A percentile compares a stretch with the other conserved stretches of the same genome.
Evolutionary conservation across 2,113 vertebrate species (phyloP).

Genomic region (Plecturocebus donacophilus): DNA sequence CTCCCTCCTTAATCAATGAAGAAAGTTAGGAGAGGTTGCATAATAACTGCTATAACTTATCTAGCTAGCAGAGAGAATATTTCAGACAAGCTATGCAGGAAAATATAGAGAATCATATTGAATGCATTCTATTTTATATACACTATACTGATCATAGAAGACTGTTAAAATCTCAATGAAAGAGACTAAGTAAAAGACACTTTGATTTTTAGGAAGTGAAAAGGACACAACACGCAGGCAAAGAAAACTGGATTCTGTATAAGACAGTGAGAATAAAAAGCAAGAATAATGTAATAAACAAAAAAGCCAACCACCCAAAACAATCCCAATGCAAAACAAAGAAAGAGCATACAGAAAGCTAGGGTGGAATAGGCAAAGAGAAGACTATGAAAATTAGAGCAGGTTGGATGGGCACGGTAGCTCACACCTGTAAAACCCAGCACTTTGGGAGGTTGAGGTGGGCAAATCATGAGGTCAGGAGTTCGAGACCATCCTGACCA

Average conservation of each 20-base stretch:
- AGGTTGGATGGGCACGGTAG: accelerated
- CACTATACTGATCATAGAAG: not conserved
- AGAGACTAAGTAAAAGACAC: not conserved
- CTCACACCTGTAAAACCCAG: too few relatives aligned
- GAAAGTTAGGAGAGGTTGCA: not conserved
- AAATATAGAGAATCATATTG: not conserved
- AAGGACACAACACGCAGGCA: not conserved
- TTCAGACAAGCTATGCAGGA: not conserved
- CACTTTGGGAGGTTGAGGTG: too few relatives aligned
- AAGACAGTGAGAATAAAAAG: not conserved
- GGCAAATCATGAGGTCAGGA: too few relatives aligned
- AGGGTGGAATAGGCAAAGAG: not conserved
- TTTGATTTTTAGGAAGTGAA: not conserved
- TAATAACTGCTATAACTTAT: not conserved
- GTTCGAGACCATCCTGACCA: too few relatives aligned
- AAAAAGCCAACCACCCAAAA: not conserved
- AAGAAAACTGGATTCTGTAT: not conserved
- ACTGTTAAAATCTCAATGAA: not conserved
- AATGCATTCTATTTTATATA: not conserved
- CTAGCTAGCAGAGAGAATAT: not conserved
- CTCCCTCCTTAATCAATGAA: not conserved
- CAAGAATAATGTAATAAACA: not conserved
- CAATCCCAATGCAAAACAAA: not conserved
- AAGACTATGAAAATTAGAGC: not conserved
- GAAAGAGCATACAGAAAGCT: not conserved